phyloP scores from a whole-genome alignment of 2,797 vertebrate genomes.

The Callimico goeldii region DNA sequence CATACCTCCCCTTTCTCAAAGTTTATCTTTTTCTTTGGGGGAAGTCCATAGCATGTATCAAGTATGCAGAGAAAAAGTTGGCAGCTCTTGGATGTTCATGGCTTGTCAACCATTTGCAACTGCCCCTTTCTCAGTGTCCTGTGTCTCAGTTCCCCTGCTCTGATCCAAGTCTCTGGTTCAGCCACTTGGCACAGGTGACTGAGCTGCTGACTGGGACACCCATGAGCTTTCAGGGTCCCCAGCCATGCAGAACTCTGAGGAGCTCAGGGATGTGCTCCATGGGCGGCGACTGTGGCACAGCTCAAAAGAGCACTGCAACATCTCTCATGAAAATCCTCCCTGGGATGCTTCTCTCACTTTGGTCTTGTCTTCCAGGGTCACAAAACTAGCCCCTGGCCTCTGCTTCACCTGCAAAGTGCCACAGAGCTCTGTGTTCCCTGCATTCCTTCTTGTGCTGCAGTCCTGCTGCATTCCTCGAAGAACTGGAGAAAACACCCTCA shows the following conservation, averaged over 20 bases:
- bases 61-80: neutral
- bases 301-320: neutral
- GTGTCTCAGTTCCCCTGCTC: neutral
- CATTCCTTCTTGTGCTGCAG: neutral
- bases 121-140: no score
- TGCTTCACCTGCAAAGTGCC: neutral
- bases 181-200: neutral
- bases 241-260: neutral
- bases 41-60: neutral
- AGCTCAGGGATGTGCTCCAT: neutral
- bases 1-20: neutral
- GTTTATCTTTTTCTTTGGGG: neutral
- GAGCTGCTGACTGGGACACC: neutral
- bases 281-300: neutral
- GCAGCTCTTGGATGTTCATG: neutral
- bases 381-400: neutral
- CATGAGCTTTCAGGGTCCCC: neutral
- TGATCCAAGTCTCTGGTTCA: neutral
- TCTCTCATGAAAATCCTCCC: neutral
- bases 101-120: neutral
- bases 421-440: neutral
- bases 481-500: neutral
- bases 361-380: neutral
- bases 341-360: no score
- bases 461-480: neutral